Conservation (phyloP, 2,797 vertebrate genomes). For the Phalanger gymnotis region DNA sequence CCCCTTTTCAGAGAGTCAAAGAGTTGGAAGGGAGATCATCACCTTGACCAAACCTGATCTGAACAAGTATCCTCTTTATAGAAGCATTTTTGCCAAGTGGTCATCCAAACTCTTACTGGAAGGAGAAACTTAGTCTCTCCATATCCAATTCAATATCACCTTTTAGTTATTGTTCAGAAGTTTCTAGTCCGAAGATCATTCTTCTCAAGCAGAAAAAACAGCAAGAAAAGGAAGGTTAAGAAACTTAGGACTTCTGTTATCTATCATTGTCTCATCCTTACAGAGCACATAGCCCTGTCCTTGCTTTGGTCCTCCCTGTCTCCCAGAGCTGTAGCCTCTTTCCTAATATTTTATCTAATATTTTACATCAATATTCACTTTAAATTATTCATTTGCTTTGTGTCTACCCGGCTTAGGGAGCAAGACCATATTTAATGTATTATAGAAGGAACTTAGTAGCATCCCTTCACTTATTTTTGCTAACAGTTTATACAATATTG, state of each 20-base stretch:
- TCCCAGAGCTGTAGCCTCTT: not conserved
- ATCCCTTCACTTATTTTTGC: not conserved
- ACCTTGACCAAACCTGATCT: not conserved
- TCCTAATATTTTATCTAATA: not conserved
- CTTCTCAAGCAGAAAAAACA: not conserved
- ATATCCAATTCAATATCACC: not conserved
- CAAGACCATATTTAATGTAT: not conserved
- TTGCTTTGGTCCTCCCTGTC: not conserved
- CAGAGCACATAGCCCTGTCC: not conserved
- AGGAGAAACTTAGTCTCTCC: not conserved
- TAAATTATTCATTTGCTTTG: not conserved
- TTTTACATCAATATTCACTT: not conserved
- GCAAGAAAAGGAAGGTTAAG: not conserved
- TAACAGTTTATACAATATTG: not conserved
- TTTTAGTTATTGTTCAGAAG: not conserved
- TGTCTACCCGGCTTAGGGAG: not conserved
- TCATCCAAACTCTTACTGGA: not conserved
- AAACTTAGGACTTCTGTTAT: not conserved
- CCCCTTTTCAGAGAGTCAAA: not conserved
- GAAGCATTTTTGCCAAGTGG: not conserved
- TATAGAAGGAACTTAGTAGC: not conserved
- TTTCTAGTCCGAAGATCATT: not conserved
- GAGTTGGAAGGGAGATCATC: not conserved
- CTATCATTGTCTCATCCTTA: not conserved
- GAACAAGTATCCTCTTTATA: not conserved